Conservation (phyloP, 2,888 invertebrate genomes). For the Schizaphis graminum region DNA sequence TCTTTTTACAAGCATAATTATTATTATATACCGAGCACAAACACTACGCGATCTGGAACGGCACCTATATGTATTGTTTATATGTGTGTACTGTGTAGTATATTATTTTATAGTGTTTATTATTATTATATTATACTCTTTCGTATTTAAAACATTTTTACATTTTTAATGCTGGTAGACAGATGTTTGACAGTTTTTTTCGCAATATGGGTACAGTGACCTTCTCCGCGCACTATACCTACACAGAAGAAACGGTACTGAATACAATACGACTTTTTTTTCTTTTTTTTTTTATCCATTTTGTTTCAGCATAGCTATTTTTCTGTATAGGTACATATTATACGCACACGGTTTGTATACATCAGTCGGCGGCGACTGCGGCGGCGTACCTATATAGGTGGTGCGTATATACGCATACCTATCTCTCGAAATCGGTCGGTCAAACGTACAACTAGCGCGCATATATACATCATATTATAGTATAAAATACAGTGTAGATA, state of each 20-base stretch:
- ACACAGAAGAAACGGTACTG: constrained; percentile 25
- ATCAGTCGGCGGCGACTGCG: constrained; percentile 4
- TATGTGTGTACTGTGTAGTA: not conserved
- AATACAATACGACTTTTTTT: constrained; percentile 43
- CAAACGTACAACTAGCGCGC: not conserved
- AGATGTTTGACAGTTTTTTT: constrained; percentile 56
- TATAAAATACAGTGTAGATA: not conserved
- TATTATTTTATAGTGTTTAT: not conserved
- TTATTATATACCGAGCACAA: not conserved
- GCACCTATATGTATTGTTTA: not conserved
- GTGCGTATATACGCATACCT: constrained; percentile 31
- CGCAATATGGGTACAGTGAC: constrained; percentile 44
- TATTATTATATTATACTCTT: not conserved
- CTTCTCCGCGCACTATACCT: not conserved
- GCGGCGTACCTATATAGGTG: not conserved
- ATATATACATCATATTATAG: not conserved
- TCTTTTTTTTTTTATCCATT: constrained; percentile 23
- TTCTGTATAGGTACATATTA: not conserved
- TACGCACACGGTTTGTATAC: not conserved
- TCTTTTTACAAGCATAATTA: not conserved
- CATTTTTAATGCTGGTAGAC: constrained; percentile 53
- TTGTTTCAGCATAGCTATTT: constrained; percentile 36
- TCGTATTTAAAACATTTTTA: constrained; percentile 37
- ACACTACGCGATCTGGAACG: not conserved
- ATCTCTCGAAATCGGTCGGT: constrained; percentile 36